Evolutionary conservation across 2,888 invertebrate species (phyloP), one percentile per base, ranked within the genome.

Genomic region (Periphyllus acericola): DNA sequence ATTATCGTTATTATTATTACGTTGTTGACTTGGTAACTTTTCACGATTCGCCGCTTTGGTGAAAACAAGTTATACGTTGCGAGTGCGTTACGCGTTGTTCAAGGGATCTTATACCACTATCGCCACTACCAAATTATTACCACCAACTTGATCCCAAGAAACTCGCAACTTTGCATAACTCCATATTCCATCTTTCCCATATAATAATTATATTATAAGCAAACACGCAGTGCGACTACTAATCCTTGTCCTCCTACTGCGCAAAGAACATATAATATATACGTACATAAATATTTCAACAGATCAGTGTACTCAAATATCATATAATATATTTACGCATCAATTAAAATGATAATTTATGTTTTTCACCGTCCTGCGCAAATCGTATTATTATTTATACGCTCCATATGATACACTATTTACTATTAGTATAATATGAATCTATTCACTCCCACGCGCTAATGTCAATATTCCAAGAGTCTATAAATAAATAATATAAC

Each of bases 1-100:
- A 74, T 74, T 60, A 71, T 71, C 11, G 21, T 74, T 60, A 80
- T 80, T 80, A 81, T 68, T 68, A 68, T 68, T 36, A 46, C 40
- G 29, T 29, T 68, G 68, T 81, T 81, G 46, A 81, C 81, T 81
- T 29, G 9, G 66, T 40, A 71, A 71, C 68, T 82, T 82, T 82
- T 82, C 81, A 29, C 68, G 71, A 46, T 82, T 82, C 46, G 6
- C 40, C 68, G 68, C 81, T 68, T 81, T 80, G 40, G 80, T 25
- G 29, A 29, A 66, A n/a, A 66, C 80, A 29, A 80, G n/a, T 68
- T 68, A 11, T 68, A 9, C 8, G 3, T 29, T n/a, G 11, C 9
- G 68, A 32, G 71, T 71, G 29, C 11, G 29, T 68, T n/a, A 6
- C n/a, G 29, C n/a, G 17, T 71, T 17, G 32, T 32, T 32, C 29